A percentile compares a stretch with the other conserved stretches of the same genome.
phyloP scores from a whole-genome alignment of 2,113 vertebrate species.

The Periophthalmus modestus region DNA sequence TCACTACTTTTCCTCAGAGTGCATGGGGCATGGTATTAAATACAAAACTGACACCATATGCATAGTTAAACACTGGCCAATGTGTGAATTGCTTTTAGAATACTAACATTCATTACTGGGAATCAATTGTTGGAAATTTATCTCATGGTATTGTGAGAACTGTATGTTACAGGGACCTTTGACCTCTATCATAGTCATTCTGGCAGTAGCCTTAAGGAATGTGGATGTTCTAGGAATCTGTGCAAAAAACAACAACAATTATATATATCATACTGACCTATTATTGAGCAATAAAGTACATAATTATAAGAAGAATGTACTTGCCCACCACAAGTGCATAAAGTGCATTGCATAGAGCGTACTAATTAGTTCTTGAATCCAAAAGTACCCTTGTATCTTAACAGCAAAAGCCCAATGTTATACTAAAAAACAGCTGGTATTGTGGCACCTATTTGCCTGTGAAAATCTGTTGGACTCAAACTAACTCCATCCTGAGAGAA shows the following conservation, averaged over 20 bases:
- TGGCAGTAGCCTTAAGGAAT: background rate
- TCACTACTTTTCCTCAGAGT: background rate
- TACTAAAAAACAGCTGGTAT: conserved; percentile 13
- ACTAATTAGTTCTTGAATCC: background rate
- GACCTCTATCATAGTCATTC: background rate
- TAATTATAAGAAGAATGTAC: background rate
- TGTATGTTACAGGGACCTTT: background rate
- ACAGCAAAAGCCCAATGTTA: conserved; percentile 15
- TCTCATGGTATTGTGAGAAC: background rate
- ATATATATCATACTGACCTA: background rate
- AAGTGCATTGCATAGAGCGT: background rate
- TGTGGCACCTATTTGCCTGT: conserved; percentile 38
- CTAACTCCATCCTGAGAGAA: conserved; percentile 56
- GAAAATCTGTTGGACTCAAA: conserved; percentile 53
- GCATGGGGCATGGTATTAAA: background rate
- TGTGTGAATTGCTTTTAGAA: background rate
- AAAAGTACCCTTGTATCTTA: background rate
- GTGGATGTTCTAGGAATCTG: background rate
- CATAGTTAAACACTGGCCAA: background rate
- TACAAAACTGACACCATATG: background rate
- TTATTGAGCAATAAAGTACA: background rate
- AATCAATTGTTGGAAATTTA: background rate
- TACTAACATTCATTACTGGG: background rate
- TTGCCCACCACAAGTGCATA: background rate
- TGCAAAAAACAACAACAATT: no score